Conservation (phyloP, 1,140 invertebrate species). For the Drosophila baimaii region DNA sequence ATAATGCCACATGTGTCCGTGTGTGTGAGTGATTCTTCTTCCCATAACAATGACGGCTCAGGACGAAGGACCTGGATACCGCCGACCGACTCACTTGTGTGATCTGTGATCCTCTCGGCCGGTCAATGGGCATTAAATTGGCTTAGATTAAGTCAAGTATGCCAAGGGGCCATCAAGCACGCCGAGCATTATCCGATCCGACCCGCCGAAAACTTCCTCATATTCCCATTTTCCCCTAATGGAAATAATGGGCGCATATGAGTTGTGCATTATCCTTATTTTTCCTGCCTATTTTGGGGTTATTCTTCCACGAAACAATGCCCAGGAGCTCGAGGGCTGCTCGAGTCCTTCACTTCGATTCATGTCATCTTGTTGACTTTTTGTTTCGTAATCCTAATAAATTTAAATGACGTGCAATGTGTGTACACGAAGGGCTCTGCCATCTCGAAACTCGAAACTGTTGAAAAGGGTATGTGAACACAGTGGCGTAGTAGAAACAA, state of each 20-base stretch:
- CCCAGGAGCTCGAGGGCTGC: slow-evolving; percentile 41
- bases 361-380: slow-evolving; percentile 74
- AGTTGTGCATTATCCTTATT: slow-evolving; percentile 64
- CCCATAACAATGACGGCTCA: slow-evolving; percentile 56
- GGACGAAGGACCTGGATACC: slow-evolving; percentile 2
- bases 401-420: slow-evolving; percentile 65
- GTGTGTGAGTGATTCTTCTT: slow-evolving; percentile 39
- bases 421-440: slow-evolving; percentile 32
- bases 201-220: slow-evolving; percentile 29
- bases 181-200: slow-evolving; percentile 3
- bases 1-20: slow-evolving; percentile 60
- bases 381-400: slow-evolving; percentile 81
- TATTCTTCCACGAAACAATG: slow-evolving; percentile 37
- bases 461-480: slow-evolving; percentile 53
- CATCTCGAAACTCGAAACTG: neutral
- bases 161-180: slow-evolving; percentile 39
- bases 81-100: slow-evolving; percentile 48
- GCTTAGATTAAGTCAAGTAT: slow-evolving; percentile 83
- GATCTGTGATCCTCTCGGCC: slow-evolving; percentile 44
- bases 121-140: slow-evolving; percentile 73
- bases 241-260: slow-evolving; percentile 65
- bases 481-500: slow-evolving; percentile 29
- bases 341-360: slow-evolving; percentile 42
- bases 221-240: slow-evolving; percentile 30
- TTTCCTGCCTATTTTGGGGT: slow-evolving; percentile 38